Conservation (phyloP, 2,797 vertebrate species). For the Microctenopoma stevenorrisi region DNA sequence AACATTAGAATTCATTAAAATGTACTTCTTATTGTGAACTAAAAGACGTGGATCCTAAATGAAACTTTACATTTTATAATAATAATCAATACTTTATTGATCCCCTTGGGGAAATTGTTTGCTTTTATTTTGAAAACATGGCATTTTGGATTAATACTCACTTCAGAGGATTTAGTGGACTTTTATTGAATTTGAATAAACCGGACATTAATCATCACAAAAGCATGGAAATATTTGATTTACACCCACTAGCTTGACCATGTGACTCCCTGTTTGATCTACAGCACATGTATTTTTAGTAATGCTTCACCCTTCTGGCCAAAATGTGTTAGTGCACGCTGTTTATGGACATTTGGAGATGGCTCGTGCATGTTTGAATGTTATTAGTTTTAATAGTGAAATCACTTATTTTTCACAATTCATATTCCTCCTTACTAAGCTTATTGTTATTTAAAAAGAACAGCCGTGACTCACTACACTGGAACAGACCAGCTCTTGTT, state of each 20-base stretch:
- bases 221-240: conserved; percentile 5
- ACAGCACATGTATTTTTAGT: conserved; percentile 20
- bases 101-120: too few species aligned
- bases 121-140: too few species aligned
- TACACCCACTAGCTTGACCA: conserved; percentile 15
- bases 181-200: background rate
- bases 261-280: conserved; percentile 15
- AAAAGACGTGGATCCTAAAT: background rate
- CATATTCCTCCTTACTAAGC: background rate
- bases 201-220: background rate
- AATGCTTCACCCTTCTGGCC: conserved; percentile 67
- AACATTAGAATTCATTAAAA: too few species aligned
- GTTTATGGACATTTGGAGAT: background rate
- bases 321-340: conserved; percentile 33
- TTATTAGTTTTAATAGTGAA: background rate
- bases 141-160: background rate
- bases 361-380: background rate
- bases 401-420: background rate
- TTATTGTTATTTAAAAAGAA: background rate
- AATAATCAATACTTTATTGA: too few species aligned
- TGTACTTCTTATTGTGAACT: background rate
- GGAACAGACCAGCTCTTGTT: background rate
- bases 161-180: background rate
- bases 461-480: background rate
- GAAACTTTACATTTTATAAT: background rate